Evolutionary conservation across 2,797 vertebrate genomes (phyloP), one percentile per base, ranked within the genome.

Genomic region (Chiloscyllium punctatum): DNA sequence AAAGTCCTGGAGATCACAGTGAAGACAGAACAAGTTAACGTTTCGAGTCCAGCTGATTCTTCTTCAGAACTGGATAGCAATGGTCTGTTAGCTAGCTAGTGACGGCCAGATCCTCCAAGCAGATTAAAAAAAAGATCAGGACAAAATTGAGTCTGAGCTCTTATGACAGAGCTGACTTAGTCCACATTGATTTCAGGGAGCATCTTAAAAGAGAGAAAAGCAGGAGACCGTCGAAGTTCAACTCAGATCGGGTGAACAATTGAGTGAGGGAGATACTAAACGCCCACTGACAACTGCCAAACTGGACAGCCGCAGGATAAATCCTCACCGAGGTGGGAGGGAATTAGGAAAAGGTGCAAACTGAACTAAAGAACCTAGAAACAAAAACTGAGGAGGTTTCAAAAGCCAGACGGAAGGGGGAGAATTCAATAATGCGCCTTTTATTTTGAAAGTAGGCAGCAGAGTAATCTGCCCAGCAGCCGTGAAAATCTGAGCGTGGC

Each of bases 401-500:
- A 66, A 23, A 9, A 68, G 23, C 4, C 5, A 18, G 62, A 62
- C 27, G 2, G 42, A 62, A 69, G 16, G 68, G 42, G 42, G 33
- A 68, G 42, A 69, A 42, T 37, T 21, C 7, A 69, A 37, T 62
- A 62, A n/a, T 33, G 30, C 4, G n/a, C 2, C 3, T 69, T 69
- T 33, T 71, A 71, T 94, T 25, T 21, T 25, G 25, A 9, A 72
- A 94, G 27, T 30, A 30, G 48, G 86, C 66, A 96, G 96, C 96
- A 97, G 97, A 96, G 53, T 2, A 57, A 96, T 97, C 97, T 96
- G 96, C 95, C 96, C 94, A 92, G 97, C 97, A 97, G 97, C 3
- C 84, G 11, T 69, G 4, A 95, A 96, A 96, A 68, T 96, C 96
- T 69, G 30, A 57, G 88, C 72, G 27, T 97, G 97, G 97, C 97